phyloP scores from a whole-genome alignment of 2,113 vertebrate species.

The Aramus guarauna region DNA sequence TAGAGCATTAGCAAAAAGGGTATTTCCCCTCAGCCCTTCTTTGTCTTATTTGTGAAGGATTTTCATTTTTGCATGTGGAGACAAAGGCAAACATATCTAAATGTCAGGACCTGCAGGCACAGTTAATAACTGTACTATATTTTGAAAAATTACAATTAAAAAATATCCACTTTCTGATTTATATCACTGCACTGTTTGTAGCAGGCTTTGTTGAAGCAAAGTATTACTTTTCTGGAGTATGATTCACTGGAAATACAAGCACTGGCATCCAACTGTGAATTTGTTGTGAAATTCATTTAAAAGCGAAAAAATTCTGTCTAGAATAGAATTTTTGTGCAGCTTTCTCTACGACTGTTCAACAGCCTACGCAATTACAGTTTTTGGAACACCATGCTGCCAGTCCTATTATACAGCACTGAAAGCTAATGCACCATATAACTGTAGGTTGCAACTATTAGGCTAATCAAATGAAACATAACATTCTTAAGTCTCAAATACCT shows the following conservation, averaged over 20 bases:
- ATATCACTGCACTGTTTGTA: slow-evolving; percentile 21
- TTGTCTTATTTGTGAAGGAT: not conserved
- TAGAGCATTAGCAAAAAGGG: not conserved
- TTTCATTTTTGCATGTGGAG: not conserved
- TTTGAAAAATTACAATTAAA: slow-evolving; percentile 37
- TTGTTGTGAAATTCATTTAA: slow-evolving; percentile 58
- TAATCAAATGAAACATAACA: slow-evolving; percentile 65
- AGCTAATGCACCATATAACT: slow-evolving; percentile 42
- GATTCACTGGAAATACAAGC: slow-evolving; percentile 54
- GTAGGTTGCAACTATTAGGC: slow-evolving; percentile 45
- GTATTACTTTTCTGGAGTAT: slow-evolving; percentile 38
- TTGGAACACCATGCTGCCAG: slow-evolving; percentile 51
- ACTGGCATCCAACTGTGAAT: slow-evolving; percentile 45
- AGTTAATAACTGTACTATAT: not conserved
- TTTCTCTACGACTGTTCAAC: slow-evolving; percentile 16
- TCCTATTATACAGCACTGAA: slow-evolving; percentile 49
- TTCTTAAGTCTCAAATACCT: slow-evolving; percentile 31
- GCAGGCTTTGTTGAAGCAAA: slow-evolving; percentile 31
- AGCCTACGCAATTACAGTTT: slow-evolving; percentile 53
- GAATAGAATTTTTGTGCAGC: slow-evolving; percentile 47
- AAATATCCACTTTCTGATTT: slow-evolving; percentile 51
- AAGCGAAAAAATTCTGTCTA: slow-evolving; percentile 57
- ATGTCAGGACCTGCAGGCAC: slow-evolving; percentile 28
- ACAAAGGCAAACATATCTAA: slow-evolving; percentile 8
- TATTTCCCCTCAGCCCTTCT: not conserved